phyloP scores from a whole-genome alignment of 2,888 invertebrate species.

The Nebria salina region DNA sequence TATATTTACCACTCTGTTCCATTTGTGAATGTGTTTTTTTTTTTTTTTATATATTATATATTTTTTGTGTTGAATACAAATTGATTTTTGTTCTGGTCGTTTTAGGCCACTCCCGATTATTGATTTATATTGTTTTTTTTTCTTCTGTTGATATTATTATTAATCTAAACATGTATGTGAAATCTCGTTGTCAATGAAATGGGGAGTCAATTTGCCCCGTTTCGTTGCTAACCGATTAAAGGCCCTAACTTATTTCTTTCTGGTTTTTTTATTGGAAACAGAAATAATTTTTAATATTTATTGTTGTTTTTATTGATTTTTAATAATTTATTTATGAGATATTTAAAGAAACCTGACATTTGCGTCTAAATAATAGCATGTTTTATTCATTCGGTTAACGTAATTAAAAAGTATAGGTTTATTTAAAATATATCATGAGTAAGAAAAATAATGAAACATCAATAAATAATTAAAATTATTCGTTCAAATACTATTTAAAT shows the following conservation, averaged over 20 bases:
- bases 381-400: no score
- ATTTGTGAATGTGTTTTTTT: slow-evolving; percentile 49
- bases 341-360: not conserved
- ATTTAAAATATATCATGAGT: no score
- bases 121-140: slow-evolving; percentile 33
- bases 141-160: slow-evolving; percentile 37
- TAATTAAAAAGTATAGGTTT: no score
- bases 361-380: no score
- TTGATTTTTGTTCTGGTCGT: slow-evolving; percentile 51
- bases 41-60: slow-evolving; percentile 37
- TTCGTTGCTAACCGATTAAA: not conserved
- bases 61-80: slow-evolving; percentile 51
- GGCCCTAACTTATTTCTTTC: not conserved
- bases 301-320: not conserved
- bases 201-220: not conserved
- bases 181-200: not conserved
- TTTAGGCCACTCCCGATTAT: slow-evolving; percentile 49
- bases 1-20: slow-evolving; percentile 48
- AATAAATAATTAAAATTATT: not conserved
- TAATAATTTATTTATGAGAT: not conserved
- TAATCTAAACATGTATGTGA: slow-evolving; percentile 10
- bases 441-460: not conserved
- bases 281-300: not conserved
- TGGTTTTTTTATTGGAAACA: not conserved
- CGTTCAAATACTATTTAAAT: not conserved